phyloP scores from a whole-genome alignment of 2,113 vertebrate species.

The Lonchura striata region DNA sequence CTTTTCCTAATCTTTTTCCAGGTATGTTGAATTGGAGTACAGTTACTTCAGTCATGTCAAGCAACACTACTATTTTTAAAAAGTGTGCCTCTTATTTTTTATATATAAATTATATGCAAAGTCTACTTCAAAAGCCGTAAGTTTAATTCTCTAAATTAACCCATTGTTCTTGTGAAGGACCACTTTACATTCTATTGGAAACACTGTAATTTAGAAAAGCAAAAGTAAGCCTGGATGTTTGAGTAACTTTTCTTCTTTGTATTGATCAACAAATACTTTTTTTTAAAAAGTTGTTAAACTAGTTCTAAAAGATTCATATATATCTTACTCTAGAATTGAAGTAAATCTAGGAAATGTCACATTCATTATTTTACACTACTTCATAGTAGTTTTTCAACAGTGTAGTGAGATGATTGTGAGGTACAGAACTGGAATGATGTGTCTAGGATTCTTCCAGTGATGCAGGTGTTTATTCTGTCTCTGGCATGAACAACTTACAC shows the following conservation, averaged over 20 bases:
- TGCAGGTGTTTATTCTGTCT: background rate
- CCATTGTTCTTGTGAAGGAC: constrained; percentile 9
- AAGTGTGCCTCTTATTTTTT: background rate
- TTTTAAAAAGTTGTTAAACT: background rate
- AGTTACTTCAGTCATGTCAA: background rate
- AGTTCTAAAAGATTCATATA: background rate
- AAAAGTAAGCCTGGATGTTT: background rate
- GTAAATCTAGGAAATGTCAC: background rate
- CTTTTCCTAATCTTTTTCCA: background rate
- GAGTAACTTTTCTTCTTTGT: background rate
- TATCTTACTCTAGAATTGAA: background rate
- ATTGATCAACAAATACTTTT: background rate
- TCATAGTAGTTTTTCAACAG: background rate
- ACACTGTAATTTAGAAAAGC: constrained; percentile 1
- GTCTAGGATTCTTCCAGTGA: background rate
- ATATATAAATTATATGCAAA: background rate
- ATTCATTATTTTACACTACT: background rate
- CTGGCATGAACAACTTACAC: background rate
- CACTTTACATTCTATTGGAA: constrained; percentile 1
- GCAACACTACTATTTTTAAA: background rate
- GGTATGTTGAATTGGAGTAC: background rate
- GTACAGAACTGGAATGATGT: background rate
- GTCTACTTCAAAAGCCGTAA: background rate
- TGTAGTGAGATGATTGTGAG: background rate
- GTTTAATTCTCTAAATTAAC: background rate